A percentile compares a stretch with the other conserved stretches of the same genome.
Evolutionary conservation across 1,140 invertebrate genomes (phyloP).

Genomic region (Cataglyphis hispanica): DNA sequence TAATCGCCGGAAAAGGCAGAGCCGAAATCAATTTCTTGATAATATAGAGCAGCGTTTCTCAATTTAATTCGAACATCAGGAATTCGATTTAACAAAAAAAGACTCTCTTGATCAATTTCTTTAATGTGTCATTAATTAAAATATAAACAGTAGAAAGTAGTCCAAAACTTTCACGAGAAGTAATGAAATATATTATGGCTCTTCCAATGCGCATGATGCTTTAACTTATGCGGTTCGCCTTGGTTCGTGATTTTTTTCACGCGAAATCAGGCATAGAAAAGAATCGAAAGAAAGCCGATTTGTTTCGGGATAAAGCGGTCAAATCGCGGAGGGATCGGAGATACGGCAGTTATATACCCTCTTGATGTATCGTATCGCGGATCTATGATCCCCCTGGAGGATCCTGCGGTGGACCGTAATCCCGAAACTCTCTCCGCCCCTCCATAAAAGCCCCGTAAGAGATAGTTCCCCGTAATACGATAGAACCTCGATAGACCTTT

Average conservation of each 20-base stretch:
- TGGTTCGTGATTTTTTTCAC: slow-evolving; percentile 30
- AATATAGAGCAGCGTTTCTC: slow-evolving; percentile 16
- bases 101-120: neutral
- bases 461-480: slow-evolving; percentile 75
- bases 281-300: slow-evolving; percentile 53
- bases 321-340: slow-evolving; percentile 46
- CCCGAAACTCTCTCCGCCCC: slow-evolving; percentile 64
- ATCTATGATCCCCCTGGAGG: slow-evolving; percentile 74
- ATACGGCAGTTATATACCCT: slow-evolving; percentile 67
- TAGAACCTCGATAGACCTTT: slow-evolving; percentile 65
- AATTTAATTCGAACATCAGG: neutral
- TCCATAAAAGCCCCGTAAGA: slow-evolving; percentile 72
- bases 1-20: neutral
- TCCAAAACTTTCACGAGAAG: neutral
- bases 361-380: slow-evolving; percentile 74
- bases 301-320: slow-evolving; percentile 66
- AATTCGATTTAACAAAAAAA: neutral
- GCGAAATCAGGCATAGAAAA: slow-evolving; percentile 17
- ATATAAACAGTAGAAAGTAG: neutral
- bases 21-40: slow-evolving; percentile 18
- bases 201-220: neutral
- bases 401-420: slow-evolving; percentile 75
- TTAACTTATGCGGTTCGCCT: neutral
- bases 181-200: neutral
- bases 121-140: neutral